Evolutionary conservation across 2,888 invertebrate genomes (phyloP), one percentile per base, ranked within the genome.

Genomic region (Drosophila paracracens): DNA sequence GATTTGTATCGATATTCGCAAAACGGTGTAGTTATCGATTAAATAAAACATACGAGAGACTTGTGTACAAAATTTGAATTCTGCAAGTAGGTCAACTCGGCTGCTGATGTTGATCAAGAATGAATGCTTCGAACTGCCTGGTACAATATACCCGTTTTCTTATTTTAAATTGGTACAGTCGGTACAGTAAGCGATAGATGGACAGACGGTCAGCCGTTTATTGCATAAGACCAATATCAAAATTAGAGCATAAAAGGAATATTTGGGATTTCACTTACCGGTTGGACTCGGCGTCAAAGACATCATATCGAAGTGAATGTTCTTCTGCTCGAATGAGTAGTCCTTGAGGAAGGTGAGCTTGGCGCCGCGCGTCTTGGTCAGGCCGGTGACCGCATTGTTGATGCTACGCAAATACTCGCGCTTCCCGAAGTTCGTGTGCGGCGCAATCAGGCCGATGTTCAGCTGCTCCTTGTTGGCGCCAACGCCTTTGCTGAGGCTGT

Each of bases 281-380:
- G 96, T 96, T 67, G 96, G 96, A 93, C 96, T 96, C 36, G 96
- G 96, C 74, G 96, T 96, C 70, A 96, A 93, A 70, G 95, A 95
- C 95, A 96, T 95, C 94, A 95, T 95, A 68, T 94, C 94, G 83
- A 94, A 94, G 84, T 94, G 95, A 67, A 96, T 95, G 88, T 96
- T 95, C 65, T 94, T 93, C 68, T 94, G 94, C 60, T 94, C 94
- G 89, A 96, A 96, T 76, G 94, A 94, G 91, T 95, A 95, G 87
- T 94, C 95, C 91, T 95, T 94, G 68, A 96, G 92, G 93, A 96
- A 96, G 68, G 94, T 94, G 83, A 95, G 93, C 83, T 94, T 94
- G 52, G 94, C 94, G 35, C 94, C 94, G 62, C 94, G 94, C 25
- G 94, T 94, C 89, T 94, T 94, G 73, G 95, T 94, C 57, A 96